Evolutionary conservation across 2,888 invertebrate species (phyloP).

Genomic region (Litoditis marina): DNA sequence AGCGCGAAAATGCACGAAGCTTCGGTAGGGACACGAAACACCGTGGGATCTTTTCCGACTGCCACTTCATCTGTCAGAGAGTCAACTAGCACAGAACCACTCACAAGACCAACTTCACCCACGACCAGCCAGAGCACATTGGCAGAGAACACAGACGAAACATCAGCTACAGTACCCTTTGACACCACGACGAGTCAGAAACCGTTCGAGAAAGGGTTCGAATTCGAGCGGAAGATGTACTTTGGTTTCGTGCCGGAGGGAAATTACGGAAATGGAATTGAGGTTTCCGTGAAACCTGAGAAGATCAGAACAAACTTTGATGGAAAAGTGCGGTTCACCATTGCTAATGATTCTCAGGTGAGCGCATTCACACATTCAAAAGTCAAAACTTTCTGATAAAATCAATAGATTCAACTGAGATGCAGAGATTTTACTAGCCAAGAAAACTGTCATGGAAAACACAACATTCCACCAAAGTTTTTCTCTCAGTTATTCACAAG

Average conservation of each 20-base stretch:
- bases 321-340: constrained; percentile 16
- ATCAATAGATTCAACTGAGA: too few relatives aligned
- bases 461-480: too few relatives aligned
- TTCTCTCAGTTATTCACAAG: too few relatives aligned
- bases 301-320: constrained; percentile 19
- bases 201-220: constrained; percentile 13
- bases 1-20: too few relatives aligned
- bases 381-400: too few relatives aligned
- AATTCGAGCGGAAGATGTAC: constrained; percentile 25
- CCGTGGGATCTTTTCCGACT: background rate
- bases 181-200: too few relatives aligned
- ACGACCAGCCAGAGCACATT: constrained; percentile 3
- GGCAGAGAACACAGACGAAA: background rate
- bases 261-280: constrained; percentile 43
- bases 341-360: constrained; percentile 21
- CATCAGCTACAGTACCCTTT: background rate
- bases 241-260: constrained; percentile 46
- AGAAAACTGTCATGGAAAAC: too few relatives aligned
- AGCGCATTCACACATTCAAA: too few relatives aligned
- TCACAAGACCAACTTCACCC: too few relatives aligned
- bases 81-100: too few relatives aligned
- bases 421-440: too few relatives aligned
- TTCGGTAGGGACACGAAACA: background rate
- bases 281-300: constrained; percentile 43
- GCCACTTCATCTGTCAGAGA: too few relatives aligned